phyloP scores from a whole-genome alignment of 2,888 invertebrate genomes.

The Campoplex nolae region DNA sequence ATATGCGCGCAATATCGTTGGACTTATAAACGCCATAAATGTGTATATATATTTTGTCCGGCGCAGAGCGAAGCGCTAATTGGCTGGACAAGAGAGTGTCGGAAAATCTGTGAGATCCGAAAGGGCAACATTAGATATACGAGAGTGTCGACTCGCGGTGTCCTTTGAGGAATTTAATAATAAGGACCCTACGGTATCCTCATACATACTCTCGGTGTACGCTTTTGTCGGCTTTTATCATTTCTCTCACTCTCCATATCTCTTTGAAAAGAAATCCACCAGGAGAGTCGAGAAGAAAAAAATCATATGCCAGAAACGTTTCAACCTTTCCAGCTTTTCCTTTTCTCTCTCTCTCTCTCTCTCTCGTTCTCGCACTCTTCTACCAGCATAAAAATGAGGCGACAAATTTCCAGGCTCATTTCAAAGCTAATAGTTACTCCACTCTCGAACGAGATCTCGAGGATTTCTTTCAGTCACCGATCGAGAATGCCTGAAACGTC shows the following conservation, averaged over 20 bases:
- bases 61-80: constrained; percentile 62
- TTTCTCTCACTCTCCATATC: constrained; percentile 11
- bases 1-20: constrained; percentile 39
- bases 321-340: constrained; percentile 25
- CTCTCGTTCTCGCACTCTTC: background rate
- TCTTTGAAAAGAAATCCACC: constrained; percentile 23
- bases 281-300: constrained; percentile 28
- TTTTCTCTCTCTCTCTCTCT: constrained; percentile 7
- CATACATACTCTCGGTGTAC: constrained; percentile 9
- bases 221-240: constrained; percentile 65
- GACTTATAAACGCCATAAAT: background rate
- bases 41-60: constrained; percentile 19
- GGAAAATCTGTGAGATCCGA: constrained; percentile 67
- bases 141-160: constrained; percentile 59
- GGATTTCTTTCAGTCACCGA: background rate
- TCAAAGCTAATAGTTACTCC: constrained; percentile 33
- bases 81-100: constrained; percentile 64
- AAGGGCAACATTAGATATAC: constrained; percentile 57
- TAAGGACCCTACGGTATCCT: constrained; percentile 54
- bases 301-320: constrained; percentile 39
- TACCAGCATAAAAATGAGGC: constrained; percentile 53
- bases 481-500: background rate
- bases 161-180: constrained; percentile 68
- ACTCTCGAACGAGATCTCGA: constrained; percentile 11
- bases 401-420: constrained; percentile 30